Conservation (phyloP, 1,140 invertebrate species). For the Plectus sambesii region DNA sequence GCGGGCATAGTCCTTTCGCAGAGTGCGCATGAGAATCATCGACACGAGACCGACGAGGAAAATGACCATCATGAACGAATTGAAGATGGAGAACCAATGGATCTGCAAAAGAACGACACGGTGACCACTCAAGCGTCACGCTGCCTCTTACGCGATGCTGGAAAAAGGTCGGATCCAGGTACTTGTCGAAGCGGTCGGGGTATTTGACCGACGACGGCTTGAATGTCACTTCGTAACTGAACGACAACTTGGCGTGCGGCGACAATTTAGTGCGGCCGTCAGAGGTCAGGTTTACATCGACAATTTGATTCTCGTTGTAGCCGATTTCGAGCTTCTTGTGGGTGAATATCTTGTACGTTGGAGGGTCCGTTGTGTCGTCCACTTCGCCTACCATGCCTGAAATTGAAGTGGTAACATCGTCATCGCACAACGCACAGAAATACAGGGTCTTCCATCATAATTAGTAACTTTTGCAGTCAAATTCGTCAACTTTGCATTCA, state of each 20-base stretch:
- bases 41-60: slow-evolving; percentile 95
- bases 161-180: slow-evolving; percentile 96
- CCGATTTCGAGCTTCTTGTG: slow-evolving; percentile 98
- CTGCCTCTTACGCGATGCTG: slow-evolving; percentile 68
- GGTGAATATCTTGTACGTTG: slow-evolving; percentile 75
- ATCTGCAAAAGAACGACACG: slow-evolving; percentile 57
- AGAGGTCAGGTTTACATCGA: slow-evolving; percentile 92
- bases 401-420: too few species aligned
- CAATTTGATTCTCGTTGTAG: slow-evolving; percentile 84
- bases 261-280: slow-evolving; percentile 74
- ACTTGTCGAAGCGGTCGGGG: slow-evolving; percentile 95
- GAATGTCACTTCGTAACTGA: slow-evolving; percentile 89
- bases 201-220: slow-evolving; percentile 72
- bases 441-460: neutral
- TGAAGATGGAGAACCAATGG: slow-evolving; percentile 99
- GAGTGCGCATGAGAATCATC: slow-evolving; percentile 96
- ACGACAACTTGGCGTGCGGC: slow-evolving; percentile 64
- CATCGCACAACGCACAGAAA: slow-evolving; percentile 6
- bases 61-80: slow-evolving; percentile 99
- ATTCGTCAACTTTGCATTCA: too few species aligned
- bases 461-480: slow-evolving; percentile 17
- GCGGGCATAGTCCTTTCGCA: slow-evolving; percentile 94
- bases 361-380: slow-evolving; percentile 59
- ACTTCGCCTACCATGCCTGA: slow-evolving; percentile 74
- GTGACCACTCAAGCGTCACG: neutral